These are phyloP conservation scores for Mystacornis crossleyi DNA, from an alignment of 2,113 vertebrate genomes.

Conservation along the genomic window DNA sequence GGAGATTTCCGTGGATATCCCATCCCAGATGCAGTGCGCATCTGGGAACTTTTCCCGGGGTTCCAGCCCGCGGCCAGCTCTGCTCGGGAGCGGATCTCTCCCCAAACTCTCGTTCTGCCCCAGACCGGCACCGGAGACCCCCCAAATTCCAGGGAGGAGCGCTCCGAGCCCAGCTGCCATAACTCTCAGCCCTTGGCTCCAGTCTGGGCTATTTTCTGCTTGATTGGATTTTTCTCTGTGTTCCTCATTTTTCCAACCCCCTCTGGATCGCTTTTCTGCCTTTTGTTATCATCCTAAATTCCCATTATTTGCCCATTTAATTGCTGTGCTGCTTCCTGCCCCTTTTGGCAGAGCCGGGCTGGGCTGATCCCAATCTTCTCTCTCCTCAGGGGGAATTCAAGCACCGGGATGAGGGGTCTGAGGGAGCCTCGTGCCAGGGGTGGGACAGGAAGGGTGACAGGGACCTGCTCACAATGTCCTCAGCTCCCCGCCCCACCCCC, in stretches of 20 bases:
- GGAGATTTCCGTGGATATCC: background rate
- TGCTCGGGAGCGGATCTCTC: background rate
- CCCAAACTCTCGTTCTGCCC: background rate
- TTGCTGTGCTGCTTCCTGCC: background rate
- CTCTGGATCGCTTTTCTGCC: background rate
- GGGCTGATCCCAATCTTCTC: background rate
- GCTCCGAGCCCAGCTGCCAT: rapidly evolving
- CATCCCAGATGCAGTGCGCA: rapidly evolving
- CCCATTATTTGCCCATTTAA: conserved; percentile 26
- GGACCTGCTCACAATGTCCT: background rate
- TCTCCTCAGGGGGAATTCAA: background rate
- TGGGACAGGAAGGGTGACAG: background rate
- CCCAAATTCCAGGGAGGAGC: background rate
- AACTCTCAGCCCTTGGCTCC: background rate
- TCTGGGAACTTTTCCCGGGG: background rate
- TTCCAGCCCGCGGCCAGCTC: background rate
- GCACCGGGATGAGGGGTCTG: rapidly evolving
- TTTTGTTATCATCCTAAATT: conserved; percentile 36
- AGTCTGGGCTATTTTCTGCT: background rate
- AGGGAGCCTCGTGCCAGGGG: background rate
- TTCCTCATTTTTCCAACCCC: background rate
- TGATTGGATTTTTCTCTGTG: background rate
- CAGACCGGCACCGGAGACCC: rapidly evolving
- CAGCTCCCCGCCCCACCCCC: too few species aligned
- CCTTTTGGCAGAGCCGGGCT: background rate